phyloP scores from a whole-genome alignment of 2,113 vertebrate genomes.

The Labeo catla region DNA sequence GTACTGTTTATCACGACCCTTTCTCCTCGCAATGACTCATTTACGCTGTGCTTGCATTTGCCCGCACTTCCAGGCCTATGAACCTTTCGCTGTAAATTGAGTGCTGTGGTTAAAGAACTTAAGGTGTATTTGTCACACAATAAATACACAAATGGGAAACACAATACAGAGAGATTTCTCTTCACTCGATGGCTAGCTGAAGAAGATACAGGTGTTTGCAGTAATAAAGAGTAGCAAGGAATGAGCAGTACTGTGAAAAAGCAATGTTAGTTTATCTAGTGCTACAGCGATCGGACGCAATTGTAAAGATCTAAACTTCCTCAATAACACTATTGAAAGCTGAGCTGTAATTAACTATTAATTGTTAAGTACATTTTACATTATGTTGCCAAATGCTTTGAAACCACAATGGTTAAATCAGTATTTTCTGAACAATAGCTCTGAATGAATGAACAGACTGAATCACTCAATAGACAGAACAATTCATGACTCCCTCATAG shows the following conservation, averaged over 20 bases:
- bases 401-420: background rate
- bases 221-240: background rate
- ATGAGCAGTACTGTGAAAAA: background rate
- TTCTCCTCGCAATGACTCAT: slow-evolving; percentile 36
- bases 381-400: background rate
- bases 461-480: background rate
- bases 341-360: too few species aligned
- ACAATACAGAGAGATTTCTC: slow-evolving; percentile 2
- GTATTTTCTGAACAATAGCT: too few species aligned
- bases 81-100: slow-evolving; percentile 35
- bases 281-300: background rate
- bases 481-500: background rate
- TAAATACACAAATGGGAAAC: slow-evolving; percentile 20
- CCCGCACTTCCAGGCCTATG: slow-evolving; percentile 8
- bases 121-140: background rate
- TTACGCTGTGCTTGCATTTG: slow-evolving; percentile 39
- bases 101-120: slow-evolving; percentile 26
- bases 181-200: background rate
- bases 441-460: too few species aligned
- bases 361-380: background rate
- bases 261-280: background rate
- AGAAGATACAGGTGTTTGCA: background rate
- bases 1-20: slow-evolving; percentile 43
- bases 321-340: too few species aligned
- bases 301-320: too few species aligned